Percentiles rank a stretch among this genome's conserved stretches.
These are phyloP conservation scores for Phyllotis vaccarum DNA, from an alignment of 2,797 vertebrate genomes.

Conservation along the genomic window DNA sequence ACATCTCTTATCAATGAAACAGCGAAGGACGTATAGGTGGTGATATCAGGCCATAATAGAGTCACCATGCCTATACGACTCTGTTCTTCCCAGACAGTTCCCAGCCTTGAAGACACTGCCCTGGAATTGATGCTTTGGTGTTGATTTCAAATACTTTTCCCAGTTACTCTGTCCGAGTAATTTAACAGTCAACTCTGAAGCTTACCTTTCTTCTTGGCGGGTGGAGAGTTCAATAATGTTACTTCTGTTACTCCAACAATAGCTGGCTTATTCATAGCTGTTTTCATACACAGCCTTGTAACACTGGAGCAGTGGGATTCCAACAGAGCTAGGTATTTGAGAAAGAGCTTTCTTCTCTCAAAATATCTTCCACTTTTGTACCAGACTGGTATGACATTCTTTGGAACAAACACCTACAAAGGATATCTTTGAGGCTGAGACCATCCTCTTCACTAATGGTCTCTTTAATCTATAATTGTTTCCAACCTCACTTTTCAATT, in stretches of 20 bases:
- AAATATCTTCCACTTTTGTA: slow-evolving; percentile 25
- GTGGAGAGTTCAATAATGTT: neutral
- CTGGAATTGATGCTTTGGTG: neutral
- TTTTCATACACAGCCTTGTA: neutral
- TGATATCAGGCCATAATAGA: neutral
- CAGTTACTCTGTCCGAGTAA: neutral
- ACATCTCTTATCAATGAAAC: neutral
- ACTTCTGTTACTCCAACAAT: neutral
- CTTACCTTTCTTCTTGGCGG: neutral
- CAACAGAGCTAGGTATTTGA: neutral
- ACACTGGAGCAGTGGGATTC: neutral
- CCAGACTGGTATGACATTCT: neutral
- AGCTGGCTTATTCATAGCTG: neutral
- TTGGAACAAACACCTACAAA: neutral
- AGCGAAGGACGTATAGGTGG: neutral
- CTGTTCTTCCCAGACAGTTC: neutral
- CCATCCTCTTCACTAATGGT: neutral
- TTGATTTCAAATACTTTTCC: slow-evolving; percentile 5
- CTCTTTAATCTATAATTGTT: slow-evolving; percentile 40
- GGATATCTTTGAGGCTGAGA: slow-evolving; percentile 9
- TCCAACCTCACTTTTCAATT: slow-evolving; percentile 32
- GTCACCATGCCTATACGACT: neutral
- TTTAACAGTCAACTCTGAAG: neutral
- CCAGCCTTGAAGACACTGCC: neutral
- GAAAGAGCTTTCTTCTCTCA: slow-evolving; percentile 26